Percentiles rank a stretch among this genome's conserved stretches.
Conservation (phyloP, 2,888 invertebrate genomes). For the Rhogogaster chlorosoma region DNA sequence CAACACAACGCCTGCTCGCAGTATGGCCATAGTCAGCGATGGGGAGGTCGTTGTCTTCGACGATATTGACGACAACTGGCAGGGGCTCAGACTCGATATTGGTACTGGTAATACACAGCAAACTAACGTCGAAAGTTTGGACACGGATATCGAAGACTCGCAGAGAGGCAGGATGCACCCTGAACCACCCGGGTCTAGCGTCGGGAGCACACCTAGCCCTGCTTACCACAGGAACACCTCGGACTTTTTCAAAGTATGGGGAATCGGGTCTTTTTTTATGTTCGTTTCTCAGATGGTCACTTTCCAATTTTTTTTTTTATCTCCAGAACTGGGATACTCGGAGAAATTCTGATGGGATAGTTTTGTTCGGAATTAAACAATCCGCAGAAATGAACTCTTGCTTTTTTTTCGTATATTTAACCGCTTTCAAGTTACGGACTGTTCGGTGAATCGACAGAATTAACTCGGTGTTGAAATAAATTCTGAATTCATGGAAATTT, state of each 20-base stretch:
- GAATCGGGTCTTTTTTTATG: too few species aligned
- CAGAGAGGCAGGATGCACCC: slow-evolving; percentile 71
- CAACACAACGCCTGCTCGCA: slow-evolving; percentile 74
- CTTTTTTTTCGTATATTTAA: too few species aligned
- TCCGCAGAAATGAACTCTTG: too few species aligned
- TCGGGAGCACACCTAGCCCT: slow-evolving; percentile 75
- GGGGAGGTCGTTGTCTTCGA: slow-evolving; percentile 93
- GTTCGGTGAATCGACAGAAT: too few species aligned
- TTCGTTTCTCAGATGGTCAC: too few species aligned
- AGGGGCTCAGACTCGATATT: slow-evolving; percentile 79
- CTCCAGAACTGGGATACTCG: too few species aligned
- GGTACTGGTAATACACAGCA: slow-evolving; percentile 67
- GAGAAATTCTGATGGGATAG: too few species aligned
- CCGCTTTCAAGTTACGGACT: too few species aligned
- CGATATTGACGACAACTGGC: slow-evolving; percentile 92
- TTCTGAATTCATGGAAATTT: too few species aligned
- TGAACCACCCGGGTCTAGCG: slow-evolving; percentile 74
- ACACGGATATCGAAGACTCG: slow-evolving; percentile 69
- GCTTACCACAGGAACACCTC: slow-evolving; percentile 77
- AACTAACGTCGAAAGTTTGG: slow-evolving; percentile 62
- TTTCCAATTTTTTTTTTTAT: too few species aligned
- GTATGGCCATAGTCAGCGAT: slow-evolving; percentile 82
- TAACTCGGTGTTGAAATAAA: too few species aligned
- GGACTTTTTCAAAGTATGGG: slow-evolving; percentile 78
- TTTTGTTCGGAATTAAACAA: too few species aligned